Evolutionary conservation across 2,113 vertebrate species (phyloP), one percentile per base, ranked within the genome.

Genomic region (Channa maculata): DNA sequence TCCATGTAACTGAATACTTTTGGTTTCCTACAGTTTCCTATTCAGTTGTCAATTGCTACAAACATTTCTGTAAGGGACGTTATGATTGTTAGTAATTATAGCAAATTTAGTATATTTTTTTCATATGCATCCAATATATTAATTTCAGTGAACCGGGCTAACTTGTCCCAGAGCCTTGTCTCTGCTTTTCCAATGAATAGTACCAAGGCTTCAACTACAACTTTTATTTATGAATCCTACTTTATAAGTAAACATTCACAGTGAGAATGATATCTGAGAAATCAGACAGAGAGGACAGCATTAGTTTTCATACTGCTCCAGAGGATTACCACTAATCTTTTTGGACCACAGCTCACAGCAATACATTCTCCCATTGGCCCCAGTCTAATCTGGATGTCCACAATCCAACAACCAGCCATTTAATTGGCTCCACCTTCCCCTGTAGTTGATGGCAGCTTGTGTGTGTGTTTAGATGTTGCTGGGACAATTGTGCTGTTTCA

Each of bases 301-400:
- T 67, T 79, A 61, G 60, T 79, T 48, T 80, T 73, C 62, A 70
- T 48, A 75, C 76, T 59, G 77, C 80, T 46, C 6, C 65, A 85
- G 78, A 74, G 88, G 91, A 92, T 94, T 93, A 92, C 14, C 61
- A 55, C 84, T 93, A 93, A 94, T 92, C 93, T 82, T 44, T 88
- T 81, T 77, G 79, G 65, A 71, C 58, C 12, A 1, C 65, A 58
- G 73, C 60, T 68, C 41, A 54, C 70, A 87, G 41, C 64, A 85
- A 69, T 34, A 64, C 55, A 36, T 49, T 60, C 64, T 75, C 46
- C 66, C 52, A 90, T 90, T 91, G 91, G 90, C 77, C 88, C 52
- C 1, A n/a, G 6, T 60, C 52, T 92, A 93, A 93, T 88, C 89
- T 91, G 62, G 7, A 52, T 38, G 53, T 76, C 24, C 68, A 65